phyloP scores from a whole-genome alignment of 2,888 invertebrate species.

The Pediacus dermestoides region DNA sequence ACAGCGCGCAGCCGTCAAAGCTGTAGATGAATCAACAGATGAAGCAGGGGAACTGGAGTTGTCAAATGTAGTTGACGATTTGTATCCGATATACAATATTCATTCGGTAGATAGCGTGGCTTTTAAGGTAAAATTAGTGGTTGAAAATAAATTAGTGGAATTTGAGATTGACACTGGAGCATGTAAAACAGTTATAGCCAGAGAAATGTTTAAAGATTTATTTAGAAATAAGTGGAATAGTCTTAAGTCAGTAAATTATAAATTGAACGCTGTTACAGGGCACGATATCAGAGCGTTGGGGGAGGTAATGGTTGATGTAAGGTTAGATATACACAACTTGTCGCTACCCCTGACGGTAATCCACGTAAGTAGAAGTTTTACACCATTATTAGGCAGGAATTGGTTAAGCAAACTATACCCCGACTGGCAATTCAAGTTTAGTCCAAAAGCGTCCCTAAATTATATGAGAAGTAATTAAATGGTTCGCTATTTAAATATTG shows the following conservation, averaged over 20 bases:
- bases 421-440: conserved; percentile 8
- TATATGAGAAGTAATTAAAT: too few relatives aligned
- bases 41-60: conserved; percentile 1
- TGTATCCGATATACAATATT: not conserved
- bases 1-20: too few relatives aligned
- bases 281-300: conserved; percentile 10
- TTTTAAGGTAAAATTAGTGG: not conserved
- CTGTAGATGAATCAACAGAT: not conserved
- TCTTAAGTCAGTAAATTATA: conserved; percentile 11
- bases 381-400: conserved; percentile 12
- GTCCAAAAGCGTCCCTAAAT: too few relatives aligned
- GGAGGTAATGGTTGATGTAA: conserved; percentile 9
- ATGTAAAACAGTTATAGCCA: conserved; percentile 10
- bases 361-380: conserved; percentile 4
- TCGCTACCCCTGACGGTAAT: conserved; percentile 5
- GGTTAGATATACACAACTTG: conserved; percentile 4
- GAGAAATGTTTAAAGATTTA: conserved; percentile 2
- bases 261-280: conserved; percentile 11
- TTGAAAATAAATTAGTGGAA: conserved; percentile 3
- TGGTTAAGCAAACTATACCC: conserved; percentile 11
- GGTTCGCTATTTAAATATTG: too few relatives aligned
- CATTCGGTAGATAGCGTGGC: conserved; percentile 6
- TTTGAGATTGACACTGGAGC: conserved; percentile 13
- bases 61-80: conserved; percentile 2
- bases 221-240: conserved; percentile 1